A percentile compares a stretch with the other conserved stretches of the same genome.
These are phyloP conservation scores for Tromatobia lineatoria DNA, from an alignment of 2,888 invertebrate genomes.

Conservation along the genomic window DNA sequence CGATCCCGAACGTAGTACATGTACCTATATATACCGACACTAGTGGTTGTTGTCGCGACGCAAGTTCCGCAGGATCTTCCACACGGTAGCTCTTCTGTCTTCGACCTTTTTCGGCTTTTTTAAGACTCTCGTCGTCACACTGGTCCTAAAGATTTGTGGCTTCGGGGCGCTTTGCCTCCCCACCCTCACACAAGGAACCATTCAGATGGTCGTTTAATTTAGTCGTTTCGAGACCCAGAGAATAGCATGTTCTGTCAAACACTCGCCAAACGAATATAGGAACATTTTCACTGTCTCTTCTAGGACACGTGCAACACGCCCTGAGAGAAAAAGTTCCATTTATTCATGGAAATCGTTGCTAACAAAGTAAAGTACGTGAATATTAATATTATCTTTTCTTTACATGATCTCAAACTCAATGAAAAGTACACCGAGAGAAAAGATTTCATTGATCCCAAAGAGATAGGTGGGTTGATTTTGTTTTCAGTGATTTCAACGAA, in stretches of 20 bases:
- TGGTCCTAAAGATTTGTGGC: slow-evolving; percentile 70
- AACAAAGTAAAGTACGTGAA: no score
- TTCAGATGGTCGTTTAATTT: slow-evolving; percentile 82
- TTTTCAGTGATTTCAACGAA: no score
- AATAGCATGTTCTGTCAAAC: slow-evolving; percentile 17
- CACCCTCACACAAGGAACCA: slow-evolving; percentile 59
- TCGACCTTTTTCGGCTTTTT: slow-evolving; percentile 36
- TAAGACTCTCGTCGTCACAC: slow-evolving; percentile 40
- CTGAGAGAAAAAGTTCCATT: no score
- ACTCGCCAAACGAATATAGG: slow-evolving; percentile 9
- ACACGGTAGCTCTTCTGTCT: slow-evolving; percentile 68
- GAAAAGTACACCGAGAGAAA: no score
- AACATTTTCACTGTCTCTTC: neutral
- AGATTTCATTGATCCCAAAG: no score
- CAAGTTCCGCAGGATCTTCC: slow-evolving; percentile 44
- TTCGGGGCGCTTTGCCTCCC: slow-evolving; percentile 18
- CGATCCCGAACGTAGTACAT: neutral
- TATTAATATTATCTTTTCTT: no score
- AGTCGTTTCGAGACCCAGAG: slow-evolving; percentile 70
- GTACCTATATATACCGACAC: neutral
- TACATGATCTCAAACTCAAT: no score
- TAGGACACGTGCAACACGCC: neutral
- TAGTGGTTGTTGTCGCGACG: neutral
- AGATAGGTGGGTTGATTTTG: no score
- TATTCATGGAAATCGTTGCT: no score